Conservation (phyloP, 2,797 vertebrate genomes). For the Erithacus rubecula region DNA sequence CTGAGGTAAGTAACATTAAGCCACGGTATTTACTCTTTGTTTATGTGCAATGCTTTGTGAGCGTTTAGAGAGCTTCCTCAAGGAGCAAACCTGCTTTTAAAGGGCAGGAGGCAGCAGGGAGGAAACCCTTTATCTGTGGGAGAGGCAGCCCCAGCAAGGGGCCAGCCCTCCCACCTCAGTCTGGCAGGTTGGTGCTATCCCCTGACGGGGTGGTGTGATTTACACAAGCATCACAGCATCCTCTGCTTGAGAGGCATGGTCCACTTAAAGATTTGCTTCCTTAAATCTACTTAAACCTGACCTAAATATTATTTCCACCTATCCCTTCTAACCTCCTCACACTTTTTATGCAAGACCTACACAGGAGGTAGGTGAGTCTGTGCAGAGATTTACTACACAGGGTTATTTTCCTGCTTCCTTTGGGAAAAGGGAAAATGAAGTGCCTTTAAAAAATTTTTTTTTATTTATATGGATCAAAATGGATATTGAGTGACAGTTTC, state of each 20-base stretch:
- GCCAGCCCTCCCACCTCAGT: background rate
- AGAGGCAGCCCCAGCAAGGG: background rate
- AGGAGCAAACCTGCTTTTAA: background rate
- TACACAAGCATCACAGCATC: fast-evolving
- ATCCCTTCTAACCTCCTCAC: background rate
- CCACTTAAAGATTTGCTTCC: background rate
- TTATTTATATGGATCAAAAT: background rate
- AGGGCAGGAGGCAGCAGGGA: background rate
- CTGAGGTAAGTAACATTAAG: conserved; percentile 34
- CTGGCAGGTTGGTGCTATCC: background rate
- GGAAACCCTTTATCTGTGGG: background rate
- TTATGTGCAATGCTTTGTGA: conserved; percentile 32
- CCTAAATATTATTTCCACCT: background rate
- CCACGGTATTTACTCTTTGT: background rate
- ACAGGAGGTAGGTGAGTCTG: background rate
- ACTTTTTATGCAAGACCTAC: background rate
- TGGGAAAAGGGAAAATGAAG: background rate
- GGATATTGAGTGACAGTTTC: background rate
- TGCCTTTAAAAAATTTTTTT: background rate
- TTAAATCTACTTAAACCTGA: background rate
- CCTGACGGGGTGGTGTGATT: background rate
- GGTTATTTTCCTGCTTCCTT: background rate
- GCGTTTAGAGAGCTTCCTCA: background rate
- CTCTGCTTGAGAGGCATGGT: background rate
- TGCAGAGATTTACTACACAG: background rate